Conservation (phyloP, 64 coral and sea anemone genomes). For the Montipora cactus region DNA sequence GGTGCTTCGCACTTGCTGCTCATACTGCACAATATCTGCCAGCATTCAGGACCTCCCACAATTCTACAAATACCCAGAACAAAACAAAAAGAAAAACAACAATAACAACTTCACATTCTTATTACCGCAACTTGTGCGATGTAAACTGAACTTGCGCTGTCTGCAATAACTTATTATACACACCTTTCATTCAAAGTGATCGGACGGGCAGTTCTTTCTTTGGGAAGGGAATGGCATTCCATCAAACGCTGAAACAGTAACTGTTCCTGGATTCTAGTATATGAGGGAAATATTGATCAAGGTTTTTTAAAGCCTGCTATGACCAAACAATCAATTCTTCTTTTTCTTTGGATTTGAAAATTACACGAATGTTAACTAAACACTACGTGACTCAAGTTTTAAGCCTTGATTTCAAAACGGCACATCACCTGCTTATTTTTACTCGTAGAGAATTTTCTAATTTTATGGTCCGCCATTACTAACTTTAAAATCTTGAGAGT, state of each 20-base stretch:
- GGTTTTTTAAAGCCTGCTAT: neutral
- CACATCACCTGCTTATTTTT: no score
- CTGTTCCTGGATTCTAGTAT: slow-evolving; percentile 62
- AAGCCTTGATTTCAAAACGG: no score
- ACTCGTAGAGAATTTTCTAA: no score
- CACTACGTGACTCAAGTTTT: no score
- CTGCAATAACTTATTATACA: neutral
- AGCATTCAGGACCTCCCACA: slow-evolving; percentile 52
- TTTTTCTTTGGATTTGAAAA: no score
- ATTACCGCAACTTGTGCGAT: neutral
- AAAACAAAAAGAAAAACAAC: neutral
- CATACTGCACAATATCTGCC: slow-evolving; percentile 26
- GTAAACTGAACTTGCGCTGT: neutral
- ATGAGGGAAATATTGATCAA: neutral
- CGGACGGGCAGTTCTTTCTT: slow-evolving; percentile 38
- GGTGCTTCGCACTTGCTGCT: slow-evolving; percentile 25
- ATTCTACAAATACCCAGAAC: neutral
- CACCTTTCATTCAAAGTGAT: slow-evolving; percentile 52
- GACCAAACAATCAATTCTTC: neutral
- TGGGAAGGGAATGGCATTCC: slow-evolving; percentile 52
- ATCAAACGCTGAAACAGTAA: slow-evolving; percentile 62
- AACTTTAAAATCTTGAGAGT: no score
- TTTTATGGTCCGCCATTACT: no score
- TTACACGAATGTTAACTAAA: no score
- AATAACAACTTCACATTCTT: neutral